Conservation (phyloP, 2,888 invertebrate genomes). For the Ctena decussata region DNA sequence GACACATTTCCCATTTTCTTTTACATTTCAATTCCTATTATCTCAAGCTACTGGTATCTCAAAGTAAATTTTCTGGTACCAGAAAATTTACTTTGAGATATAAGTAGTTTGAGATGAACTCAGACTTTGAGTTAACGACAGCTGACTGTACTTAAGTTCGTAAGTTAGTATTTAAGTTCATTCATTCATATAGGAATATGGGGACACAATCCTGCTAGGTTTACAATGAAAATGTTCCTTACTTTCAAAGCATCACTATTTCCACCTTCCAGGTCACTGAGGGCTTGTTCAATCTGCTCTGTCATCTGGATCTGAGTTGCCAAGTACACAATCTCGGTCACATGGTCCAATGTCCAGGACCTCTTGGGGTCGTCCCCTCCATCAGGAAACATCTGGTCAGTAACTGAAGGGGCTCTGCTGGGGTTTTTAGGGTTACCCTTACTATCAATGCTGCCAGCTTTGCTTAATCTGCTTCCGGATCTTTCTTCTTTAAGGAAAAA, state of each 20-base stretch:
- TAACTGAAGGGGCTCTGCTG: constrained; percentile 69
- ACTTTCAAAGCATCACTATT: constrained; percentile 81
- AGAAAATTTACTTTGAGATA: too few relatives aligned
- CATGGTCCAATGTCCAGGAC: constrained; percentile 85
- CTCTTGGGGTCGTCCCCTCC: constrained; percentile 59
- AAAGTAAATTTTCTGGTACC: too few relatives aligned
- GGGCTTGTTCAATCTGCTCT: constrained; percentile 76
- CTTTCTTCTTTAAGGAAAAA: not conserved
- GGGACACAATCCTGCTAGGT: not conserved
- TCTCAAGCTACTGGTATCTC: too few relatives aligned
- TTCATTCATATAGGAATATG: too few relatives aligned
- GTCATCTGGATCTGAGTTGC: constrained; percentile 83
- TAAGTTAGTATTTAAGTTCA: too few relatives aligned
- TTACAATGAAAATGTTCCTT: not conserved
- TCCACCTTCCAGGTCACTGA: constrained; percentile 76
- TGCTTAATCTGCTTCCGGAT: constrained; percentile 27
- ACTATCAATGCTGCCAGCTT: constrained; percentile 43
- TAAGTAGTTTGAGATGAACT: too few relatives aligned
- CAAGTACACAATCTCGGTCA: constrained; percentile 84
- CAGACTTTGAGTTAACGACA: too few relatives aligned
- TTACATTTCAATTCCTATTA: too few relatives aligned
- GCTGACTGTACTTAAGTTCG: too few relatives aligned
- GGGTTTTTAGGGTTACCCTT: constrained; percentile 38
- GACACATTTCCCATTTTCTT: too few relatives aligned
- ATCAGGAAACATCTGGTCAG: constrained; percentile 67